Evolutionary conservation across 35 echinoderm and acorn worm species (phyloP), one percentile per base, ranked within the genome.

Genomic region (Ophiothrix spiculata): DNA sequence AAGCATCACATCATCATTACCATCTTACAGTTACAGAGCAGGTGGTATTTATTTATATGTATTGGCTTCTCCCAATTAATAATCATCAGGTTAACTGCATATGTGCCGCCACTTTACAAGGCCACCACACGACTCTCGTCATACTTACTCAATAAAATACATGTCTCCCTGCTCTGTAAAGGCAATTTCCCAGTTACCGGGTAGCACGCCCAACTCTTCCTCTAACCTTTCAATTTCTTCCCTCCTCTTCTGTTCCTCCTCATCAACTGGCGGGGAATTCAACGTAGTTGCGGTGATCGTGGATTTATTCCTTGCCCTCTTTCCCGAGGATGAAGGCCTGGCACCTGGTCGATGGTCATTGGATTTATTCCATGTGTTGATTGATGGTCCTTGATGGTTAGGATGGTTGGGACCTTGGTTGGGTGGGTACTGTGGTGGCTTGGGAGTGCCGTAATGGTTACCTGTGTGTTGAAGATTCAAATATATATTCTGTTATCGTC

Each of bases 81-180:
- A n/a, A n/a, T n/a, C n/a, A n/a, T n/a, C n/a, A n/a, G n/a, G n/a
- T n/a, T n/a, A n/a, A n/a, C n/a, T n/a, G n/a, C n/a, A n/a, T n/a
- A n/a, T n/a, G n/a, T n/a, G n/a, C n/a, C n/a, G n/a, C n/a, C n/a
- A n/a, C n/a, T n/a, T n/a, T n/a, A n/a, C n/a, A n/a, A n/a, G n/a
- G n/a, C n/a, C n/a, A n/a, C n/a, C n/a, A n/a, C n/a, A n/a, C n/a
- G n/a, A n/a, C n/a, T n/a, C n/a, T n/a, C n/a, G n/a, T n/a, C n/a
- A n/a, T 38, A 94, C 96, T 91, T 86, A 99, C 96, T 99, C 86
- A 29, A 99, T 99, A 75, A 88, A 99, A 81, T 99, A 99, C 86
- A 99, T 90, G 74, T 99, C 96, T 80, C 92, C 89, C 35, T 94
- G 88, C 38, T 99, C 96, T n/a, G 96, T 99, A 40, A 99, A 99